Base-by-base conservation (phyloP, 2,113 vertebrate genomes). In the Psilopsiagon aurifrons region DNA sequence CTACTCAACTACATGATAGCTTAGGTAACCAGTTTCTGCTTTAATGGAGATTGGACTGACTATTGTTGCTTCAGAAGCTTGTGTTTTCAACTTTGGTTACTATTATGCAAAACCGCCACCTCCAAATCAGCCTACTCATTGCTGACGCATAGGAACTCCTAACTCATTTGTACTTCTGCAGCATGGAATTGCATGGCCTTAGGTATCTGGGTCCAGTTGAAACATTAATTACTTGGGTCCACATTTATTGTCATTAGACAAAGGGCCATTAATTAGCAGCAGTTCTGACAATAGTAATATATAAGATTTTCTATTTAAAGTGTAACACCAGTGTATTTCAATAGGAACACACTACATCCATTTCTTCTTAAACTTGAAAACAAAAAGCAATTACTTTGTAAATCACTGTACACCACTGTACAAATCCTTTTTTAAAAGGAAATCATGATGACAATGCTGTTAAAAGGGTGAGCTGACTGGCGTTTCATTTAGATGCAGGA, bases 341-440 rank as follows among this genome's bases (percentile, higher is more conserved):
- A 46, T 27, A 19, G 24, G 18, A 83, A 14, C 8, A 18, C 17
- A 2, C 18, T 7, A 1, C 9, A 70, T n/a, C 17, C 0, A 0
- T 63, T 83, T 66, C 63, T 62, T 55, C 73, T 90, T 60, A 62
- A 75, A 60, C 29, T 62, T 66, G 49, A 88, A 96, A 96, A 28
- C 25, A 22, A 76, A 83, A 79, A 37, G 16, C 25, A 60, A 44
- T 79, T 71, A 23, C 12, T 57, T 71, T 66, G 10, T 70, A 44
- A 71, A 82, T 84, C 46, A 33, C 25, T 33, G 19, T 31, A 68
- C 24, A 41, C 31, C 55, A 16, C 41, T 31, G 59, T 71, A 71
- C 33, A 64, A 78, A 84, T 60, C 10, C 16, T 57, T 73, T 44
- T 68, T 24, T 8, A 10, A 49, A 81, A 44, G 22, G 10, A 54